These are phyloP conservation scores for Nothocercus nigrocapillus DNA, from an alignment of 2,113 vertebrate species.

Conservation along the genomic window DNA sequence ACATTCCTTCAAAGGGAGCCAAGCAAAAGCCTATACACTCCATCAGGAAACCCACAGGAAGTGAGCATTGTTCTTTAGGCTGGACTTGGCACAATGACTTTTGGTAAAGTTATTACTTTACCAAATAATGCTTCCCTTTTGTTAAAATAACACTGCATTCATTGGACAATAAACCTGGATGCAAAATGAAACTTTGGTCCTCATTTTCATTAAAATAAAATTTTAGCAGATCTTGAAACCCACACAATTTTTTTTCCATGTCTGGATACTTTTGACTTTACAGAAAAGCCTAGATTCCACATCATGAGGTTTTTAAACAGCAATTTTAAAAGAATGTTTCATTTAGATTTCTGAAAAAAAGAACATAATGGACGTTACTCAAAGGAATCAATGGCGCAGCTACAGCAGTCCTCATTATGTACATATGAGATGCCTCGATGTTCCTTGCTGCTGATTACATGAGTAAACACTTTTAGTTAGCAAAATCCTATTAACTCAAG, in stretches of 20 bases:
- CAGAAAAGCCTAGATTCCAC: neutral
- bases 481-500: slow-evolving; percentile 20
- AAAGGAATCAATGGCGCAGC: neutral
- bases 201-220: neutral
- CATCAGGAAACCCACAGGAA: neutral
- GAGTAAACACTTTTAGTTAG: slow-evolving; percentile 11
- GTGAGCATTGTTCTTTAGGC: neutral
- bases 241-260: neutral
- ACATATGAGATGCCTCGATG: neutral
- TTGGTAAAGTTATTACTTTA: neutral
- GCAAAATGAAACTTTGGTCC: neutral
- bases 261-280: neutral
- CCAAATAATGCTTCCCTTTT: too few species aligned
- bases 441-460: neutral
- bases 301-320: neutral
- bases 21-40: neutral
- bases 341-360: neutral
- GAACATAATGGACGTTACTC: neutral
- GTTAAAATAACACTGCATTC: neutral
- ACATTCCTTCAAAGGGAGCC: neutral
- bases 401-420: neutral
- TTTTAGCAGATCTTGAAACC: neutral
- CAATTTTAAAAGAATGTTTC: neutral
- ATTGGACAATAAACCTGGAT: neutral
- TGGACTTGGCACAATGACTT: neutral